Conservation (phyloP, 23 tunicate genomes). For the Phallusia fumigata region DNA sequence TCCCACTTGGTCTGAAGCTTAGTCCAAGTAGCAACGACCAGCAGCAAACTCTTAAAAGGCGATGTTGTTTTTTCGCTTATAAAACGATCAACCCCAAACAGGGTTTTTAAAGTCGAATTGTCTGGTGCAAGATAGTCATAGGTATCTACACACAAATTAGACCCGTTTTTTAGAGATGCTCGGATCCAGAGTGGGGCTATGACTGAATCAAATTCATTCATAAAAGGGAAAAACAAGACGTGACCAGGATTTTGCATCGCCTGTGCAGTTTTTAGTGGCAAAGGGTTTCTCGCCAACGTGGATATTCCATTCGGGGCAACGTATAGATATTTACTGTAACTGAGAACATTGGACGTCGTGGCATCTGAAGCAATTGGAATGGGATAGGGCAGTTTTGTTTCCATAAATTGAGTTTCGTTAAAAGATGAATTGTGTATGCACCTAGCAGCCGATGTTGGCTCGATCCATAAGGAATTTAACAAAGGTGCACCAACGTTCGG, state of each 20-base stretch:
- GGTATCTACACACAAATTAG: slow-evolving; percentile 42
- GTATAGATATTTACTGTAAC: slow-evolving; percentile 21
- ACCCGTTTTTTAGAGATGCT: slow-evolving; percentile 13
- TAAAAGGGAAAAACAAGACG: slow-evolving; percentile 35
- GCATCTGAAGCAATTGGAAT: neutral
- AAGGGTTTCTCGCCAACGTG: slow-evolving; percentile 6
- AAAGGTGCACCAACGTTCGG: neutral
- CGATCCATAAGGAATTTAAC: neutral
- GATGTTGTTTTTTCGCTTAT: neutral
- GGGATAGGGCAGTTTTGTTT: slow-evolving; percentile 14
- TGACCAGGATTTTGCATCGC: slow-evolving; percentile 50
- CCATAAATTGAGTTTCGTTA: slow-evolving; percentile 14
- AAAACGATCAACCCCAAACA: neutral
- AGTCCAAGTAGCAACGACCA: slow-evolving; percentile 58
- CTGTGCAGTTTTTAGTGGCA: slow-evolving; percentile 27
- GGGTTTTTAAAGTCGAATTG: neutral
- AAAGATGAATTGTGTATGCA: neutral
- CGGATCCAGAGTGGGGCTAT: slow-evolving; percentile 72
- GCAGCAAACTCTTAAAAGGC: slow-evolving; percentile 7
- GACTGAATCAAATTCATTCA: slow-evolving; percentile 36
- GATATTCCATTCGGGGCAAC: slow-evolving; percentile 67
- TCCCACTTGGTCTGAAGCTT: slow-evolving; percentile 42
- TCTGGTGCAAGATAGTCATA: neutral
- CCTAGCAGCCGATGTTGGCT: neutral
- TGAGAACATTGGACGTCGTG: neutral